Conservation (phyloP, 2,888 invertebrate genomes). For the Lasioglossum vierecki region DNA sequence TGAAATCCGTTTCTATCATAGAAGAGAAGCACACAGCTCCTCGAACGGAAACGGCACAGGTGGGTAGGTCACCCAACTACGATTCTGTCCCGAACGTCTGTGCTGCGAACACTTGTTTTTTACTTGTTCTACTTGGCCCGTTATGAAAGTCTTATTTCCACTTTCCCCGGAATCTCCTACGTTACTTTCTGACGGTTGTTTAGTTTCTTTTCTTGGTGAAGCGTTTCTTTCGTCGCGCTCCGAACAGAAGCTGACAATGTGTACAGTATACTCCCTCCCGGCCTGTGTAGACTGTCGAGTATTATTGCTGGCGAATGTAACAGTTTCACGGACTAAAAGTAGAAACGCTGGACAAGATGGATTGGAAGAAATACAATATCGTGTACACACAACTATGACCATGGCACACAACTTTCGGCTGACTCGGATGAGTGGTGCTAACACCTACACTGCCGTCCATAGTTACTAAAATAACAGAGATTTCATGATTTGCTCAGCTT, state of each 20-base stretch:
- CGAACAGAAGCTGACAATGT: not conserved
- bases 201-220: not conserved
- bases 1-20: conserved; percentile 15
- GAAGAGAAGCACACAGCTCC: conserved; percentile 18
- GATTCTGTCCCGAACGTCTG: conserved; percentile 46
- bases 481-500: not conserved
- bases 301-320: not conserved
- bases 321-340: not conserved
- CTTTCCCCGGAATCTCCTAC: conserved; percentile 1
- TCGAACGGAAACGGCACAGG: conserved; percentile 39
- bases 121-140: conserved; percentile 50
- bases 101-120: conserved; percentile 42
- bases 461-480: not conserved
- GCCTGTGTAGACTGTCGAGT: not conserved
- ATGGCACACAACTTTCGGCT: not conserved
- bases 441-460: not conserved
- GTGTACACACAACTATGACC: not conserved
- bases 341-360: not conserved
- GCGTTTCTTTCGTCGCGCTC: not conserved
- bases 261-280: too few species aligned
- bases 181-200: not conserved
- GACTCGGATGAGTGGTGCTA: not conserved
- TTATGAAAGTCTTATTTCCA: conserved; percentile 57
- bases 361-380: not conserved
- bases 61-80: conserved; percentile 39